phyloP scores from a whole-genome alignment of 2,797 vertebrate genomes.

The Eulemur coronatus region DNA sequence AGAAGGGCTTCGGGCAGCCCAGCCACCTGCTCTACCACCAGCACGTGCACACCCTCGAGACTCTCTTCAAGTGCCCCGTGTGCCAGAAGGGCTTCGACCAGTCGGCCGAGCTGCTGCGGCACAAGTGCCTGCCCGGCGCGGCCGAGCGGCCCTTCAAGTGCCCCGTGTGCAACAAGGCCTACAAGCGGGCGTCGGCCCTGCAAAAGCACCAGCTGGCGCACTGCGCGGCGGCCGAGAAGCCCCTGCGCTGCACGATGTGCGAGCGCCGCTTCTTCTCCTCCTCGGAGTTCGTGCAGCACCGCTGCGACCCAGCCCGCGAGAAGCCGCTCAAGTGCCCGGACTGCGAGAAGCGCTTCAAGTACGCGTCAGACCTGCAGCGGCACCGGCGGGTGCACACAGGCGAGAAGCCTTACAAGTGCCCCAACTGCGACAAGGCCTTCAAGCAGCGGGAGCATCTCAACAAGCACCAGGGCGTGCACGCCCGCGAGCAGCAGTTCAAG shows the following conservation, averaged over 20 bases:
- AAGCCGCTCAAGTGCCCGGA: slow-evolving; percentile 97
- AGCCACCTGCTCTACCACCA: slow-evolving; percentile 98
- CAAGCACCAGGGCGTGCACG: slow-evolving; percentile 97
- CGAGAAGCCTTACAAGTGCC: slow-evolving; percentile 98
- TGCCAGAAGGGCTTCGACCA: slow-evolving; percentile 99
- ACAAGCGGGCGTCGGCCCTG: slow-evolving; percentile 96
- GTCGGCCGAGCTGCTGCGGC: slow-evolving; percentile 95
- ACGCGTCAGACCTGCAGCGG: slow-evolving; percentile 96
- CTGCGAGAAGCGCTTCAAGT: slow-evolving; percentile 98
- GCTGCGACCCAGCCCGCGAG: slow-evolving; percentile 95
- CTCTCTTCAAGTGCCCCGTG: slow-evolving; percentile 97
- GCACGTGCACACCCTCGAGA: slow-evolving; percentile 97
- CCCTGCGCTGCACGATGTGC: slow-evolving; percentile 96
- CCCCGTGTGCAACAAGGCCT: slow-evolving; percentile 94
- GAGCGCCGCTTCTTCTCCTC: slow-evolving; percentile 98
- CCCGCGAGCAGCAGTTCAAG: slow-evolving; percentile 97
- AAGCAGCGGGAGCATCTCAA: slow-evolving; percentile 98
- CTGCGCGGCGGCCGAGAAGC: slow-evolving; percentile 95
- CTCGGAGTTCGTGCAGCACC: slow-evolving; percentile 97
- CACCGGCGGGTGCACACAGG: slow-evolving; percentile 96
- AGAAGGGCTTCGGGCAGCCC: slow-evolving; percentile 98
- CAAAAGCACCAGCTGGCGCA: slow-evolving; percentile 97
- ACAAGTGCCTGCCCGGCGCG: slow-evolving; percentile 91
- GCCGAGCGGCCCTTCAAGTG: slow-evolving; percentile 97
- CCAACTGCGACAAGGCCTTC: slow-evolving; percentile 96